phyloP scores from a whole-genome alignment of 1,140 invertebrate genomes.

The Oppia nitens region DNA sequence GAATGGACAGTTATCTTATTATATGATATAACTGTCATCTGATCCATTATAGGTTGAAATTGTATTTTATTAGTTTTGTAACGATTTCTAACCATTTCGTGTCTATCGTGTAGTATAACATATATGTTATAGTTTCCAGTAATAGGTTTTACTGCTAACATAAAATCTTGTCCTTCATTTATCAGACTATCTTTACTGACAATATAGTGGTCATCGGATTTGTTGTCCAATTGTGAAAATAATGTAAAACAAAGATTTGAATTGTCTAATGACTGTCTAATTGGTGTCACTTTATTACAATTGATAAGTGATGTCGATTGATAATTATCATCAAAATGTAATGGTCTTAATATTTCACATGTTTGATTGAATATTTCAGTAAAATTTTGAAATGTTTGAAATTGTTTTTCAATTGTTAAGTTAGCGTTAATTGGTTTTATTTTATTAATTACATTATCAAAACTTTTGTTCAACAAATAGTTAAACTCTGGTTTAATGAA shows the following conservation, averaged over 20 bases:
- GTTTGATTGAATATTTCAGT: background rate
- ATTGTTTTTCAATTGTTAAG: background rate
- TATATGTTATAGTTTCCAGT: background rate
- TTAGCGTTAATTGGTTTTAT: background rate
- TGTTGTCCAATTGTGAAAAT: background rate
- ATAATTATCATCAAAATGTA: background rate
- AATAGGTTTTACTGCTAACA: background rate
- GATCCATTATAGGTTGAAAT: background rate
- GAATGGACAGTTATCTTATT: background rate
- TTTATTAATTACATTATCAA: background rate
- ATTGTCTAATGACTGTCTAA: background rate
- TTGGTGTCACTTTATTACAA: background rate
- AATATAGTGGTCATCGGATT: background rate
- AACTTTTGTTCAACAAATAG: too few relatives aligned
- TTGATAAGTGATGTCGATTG: background rate
- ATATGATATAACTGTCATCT: background rate
- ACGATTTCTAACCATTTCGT: background rate
- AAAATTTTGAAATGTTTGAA: background rate
- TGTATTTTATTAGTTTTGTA: background rate
- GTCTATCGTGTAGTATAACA: background rate
- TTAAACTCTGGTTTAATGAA: background rate
- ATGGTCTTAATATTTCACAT: background rate
- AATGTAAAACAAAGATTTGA: background rate
- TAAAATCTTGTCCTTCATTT: too few relatives aligned
- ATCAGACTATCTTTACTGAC: too few relatives aligned